Evolutionary conservation across 2,113 vertebrate species (phyloP).

Genomic region (Myiagra hebetior): DNA sequence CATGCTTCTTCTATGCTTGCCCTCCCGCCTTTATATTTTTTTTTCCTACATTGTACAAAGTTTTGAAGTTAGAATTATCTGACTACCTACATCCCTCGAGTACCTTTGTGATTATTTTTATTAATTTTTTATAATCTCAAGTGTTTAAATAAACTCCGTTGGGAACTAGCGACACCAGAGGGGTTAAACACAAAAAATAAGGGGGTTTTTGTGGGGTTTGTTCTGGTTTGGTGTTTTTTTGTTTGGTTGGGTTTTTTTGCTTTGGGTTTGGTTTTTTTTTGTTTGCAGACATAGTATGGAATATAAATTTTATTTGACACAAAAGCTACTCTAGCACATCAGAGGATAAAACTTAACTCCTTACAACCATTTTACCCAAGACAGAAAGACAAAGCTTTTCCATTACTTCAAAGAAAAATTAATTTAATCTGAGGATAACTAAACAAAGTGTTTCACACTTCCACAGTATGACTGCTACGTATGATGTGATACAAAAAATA

Average conservation of each 20-base stretch:
- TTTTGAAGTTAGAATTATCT: neutral
- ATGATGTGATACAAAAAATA: neutral
- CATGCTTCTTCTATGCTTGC: neutral
- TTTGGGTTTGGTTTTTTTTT: neutral
- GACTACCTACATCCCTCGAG: neutral
- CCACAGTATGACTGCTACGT: neutral
- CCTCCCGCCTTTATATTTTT: neutral
- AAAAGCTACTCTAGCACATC: neutral
- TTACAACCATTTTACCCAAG: neutral
- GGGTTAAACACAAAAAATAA: neutral
- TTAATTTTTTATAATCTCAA: neutral
- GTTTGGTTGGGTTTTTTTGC: neutral
- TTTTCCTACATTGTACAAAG: neutral
- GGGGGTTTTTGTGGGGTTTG: neutral
- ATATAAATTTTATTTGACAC: neutral
- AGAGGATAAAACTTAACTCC: neutral
- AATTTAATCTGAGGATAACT: neutral
- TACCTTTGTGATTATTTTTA: neutral
- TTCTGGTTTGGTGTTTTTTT: neutral
- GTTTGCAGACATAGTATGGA: neutral
- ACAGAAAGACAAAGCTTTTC: neutral
- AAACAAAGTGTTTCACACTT: neutral
- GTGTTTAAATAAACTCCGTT: neutral
- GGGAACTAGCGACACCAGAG: neutral
- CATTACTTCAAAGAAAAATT: neutral